Conservation (phyloP, 2,888 invertebrate genomes). For the Lucinisca nassula region DNA sequence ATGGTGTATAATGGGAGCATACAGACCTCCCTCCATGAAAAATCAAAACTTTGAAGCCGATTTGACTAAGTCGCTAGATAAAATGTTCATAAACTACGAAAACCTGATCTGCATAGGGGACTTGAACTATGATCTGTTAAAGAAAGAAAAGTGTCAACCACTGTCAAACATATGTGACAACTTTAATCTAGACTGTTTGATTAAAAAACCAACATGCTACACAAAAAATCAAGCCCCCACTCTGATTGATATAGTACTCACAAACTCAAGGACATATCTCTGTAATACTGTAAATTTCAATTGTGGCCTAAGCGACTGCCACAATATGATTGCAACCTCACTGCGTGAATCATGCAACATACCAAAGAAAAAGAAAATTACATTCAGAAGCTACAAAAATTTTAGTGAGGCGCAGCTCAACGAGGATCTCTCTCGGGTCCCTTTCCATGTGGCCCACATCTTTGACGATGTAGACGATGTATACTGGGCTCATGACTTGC, state of each 20-base stretch:
- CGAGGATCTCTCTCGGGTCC: conserved; percentile 1
- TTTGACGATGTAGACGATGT: conserved; percentile 24
- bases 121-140: conserved; percentile 1
- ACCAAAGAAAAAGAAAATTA: not conserved
- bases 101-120: not conserved
- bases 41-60: not conserved
- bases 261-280: not conserved
- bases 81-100: conserved; percentile 22
- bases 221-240: not conserved
- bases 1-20: not conserved
- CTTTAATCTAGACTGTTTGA: not conserved
- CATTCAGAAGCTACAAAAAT: not conserved
- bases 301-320: conserved; percentile 12
- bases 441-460: conserved; percentile 21
- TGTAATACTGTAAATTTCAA: conserved; percentile 3
- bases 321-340: not conserved
- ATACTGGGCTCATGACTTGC: conserved; percentile 24
- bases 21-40: not conserved
- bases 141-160: conserved; percentile 8
- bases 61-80: not conserved
- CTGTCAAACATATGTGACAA: not conserved
- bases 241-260: conserved; percentile 17
- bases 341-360: not conserved
- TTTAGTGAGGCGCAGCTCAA: not conserved
- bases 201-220: not conserved